Evolutionary conservation across 2,888 invertebrate species (phyloP).

Genomic region (Erebia aethiops): DNA sequence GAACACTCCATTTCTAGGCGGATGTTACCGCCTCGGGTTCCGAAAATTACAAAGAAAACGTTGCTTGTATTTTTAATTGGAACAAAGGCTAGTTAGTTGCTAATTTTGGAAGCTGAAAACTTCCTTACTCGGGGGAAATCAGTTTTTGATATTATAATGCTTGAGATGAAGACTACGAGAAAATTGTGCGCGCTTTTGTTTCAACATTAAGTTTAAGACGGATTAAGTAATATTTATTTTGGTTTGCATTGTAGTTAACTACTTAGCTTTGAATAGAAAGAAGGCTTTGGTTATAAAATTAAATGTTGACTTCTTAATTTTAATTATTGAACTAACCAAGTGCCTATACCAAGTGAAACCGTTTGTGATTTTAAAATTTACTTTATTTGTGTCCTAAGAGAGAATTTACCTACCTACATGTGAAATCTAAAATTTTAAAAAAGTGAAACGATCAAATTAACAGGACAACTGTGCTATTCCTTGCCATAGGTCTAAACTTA

Average conservation of each 20-base stretch:
- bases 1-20: neutral
- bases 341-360: no score
- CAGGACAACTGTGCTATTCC: no score
- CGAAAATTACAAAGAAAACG: constrained; percentile 24
- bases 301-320: no score
- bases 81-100: constrained; percentile 28
- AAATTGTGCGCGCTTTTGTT: constrained; percentile 16
- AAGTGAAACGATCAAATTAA: no score
- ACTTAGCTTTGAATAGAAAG: neutral
- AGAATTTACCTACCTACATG: no score
- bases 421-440: no score
- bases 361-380: no score
- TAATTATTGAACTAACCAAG: no score
- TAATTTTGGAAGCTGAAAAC: constrained; percentile 24
- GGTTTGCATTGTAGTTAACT: neutral
- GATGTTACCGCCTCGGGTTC: constrained; percentile 25
- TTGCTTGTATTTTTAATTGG: constrained; percentile 32
- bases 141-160: constrained; percentile 24
- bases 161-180: constrained; percentile 25
- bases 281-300: no score
- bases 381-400: no score
- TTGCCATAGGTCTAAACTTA: no score
- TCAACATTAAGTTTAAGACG: neutral
- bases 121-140: constrained; percentile 30
- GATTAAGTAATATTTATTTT: constrained; percentile 1